phyloP scores from a whole-genome alignment of 2,888 invertebrate species.

The Apotomis betuletana region DNA sequence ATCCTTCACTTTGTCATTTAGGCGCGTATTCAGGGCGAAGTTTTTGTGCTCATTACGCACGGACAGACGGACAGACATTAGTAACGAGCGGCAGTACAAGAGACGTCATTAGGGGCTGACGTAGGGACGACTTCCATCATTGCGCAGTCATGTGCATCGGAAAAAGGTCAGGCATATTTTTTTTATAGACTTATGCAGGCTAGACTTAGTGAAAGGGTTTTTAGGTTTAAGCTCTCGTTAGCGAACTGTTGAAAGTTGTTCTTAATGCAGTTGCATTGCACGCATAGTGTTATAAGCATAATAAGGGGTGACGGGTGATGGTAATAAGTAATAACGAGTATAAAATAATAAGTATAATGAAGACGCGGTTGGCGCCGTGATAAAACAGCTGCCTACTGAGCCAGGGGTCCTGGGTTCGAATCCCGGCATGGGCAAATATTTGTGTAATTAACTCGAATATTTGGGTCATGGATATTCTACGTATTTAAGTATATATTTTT shows the following conservation, averaged over 20 bases:
- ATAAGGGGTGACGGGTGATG: background rate
- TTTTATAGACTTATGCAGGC: background rate
- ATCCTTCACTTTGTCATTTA: conserved; percentile 36
- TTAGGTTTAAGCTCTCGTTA: conserved; percentile 13
- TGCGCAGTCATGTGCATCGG: conserved; percentile 20
- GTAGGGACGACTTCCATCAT: background rate
- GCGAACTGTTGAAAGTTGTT: background rate
- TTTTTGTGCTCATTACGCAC: conserved; percentile 34
- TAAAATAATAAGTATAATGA: too few relatives aligned
- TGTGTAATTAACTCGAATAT: too few relatives aligned
- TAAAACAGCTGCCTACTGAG: too few relatives aligned
- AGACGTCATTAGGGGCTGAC: conserved; percentile 32
- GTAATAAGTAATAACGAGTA: too few relatives aligned
- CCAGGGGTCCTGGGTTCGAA: too few relatives aligned
- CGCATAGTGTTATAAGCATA: background rate
- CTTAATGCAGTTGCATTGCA: background rate
- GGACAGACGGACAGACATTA: conserved; percentile 30
- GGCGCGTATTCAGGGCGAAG: conserved; percentile 28
- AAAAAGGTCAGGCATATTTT: conserved; percentile 2
- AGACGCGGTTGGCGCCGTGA: too few relatives aligned
- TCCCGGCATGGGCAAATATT: too few relatives aligned
- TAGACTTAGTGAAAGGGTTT: conserved; percentile 15
- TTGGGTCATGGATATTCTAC: too few relatives aligned
- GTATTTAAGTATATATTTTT: too few relatives aligned
- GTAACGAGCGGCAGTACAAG: conserved; percentile 16